Base-by-base conservation (phyloP, 2,113 vertebrate species). In the Brachionichthys hirsutus region DNA sequence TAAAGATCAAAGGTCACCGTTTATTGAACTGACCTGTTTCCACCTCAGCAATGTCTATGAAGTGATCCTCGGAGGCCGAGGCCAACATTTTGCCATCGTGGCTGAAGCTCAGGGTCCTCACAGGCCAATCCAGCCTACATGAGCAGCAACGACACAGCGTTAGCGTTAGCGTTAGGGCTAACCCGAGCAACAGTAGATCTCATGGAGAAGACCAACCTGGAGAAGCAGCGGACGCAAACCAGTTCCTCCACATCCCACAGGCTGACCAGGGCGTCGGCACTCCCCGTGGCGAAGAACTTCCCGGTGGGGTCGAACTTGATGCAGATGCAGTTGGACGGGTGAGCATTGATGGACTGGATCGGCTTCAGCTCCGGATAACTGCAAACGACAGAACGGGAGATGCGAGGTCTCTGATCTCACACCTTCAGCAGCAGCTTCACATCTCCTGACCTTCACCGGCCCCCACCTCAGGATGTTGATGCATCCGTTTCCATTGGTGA, bases 291-390 rank as follows among this genome's bases (percentile, higher is more conserved):
- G 58, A 99, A 99, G 83, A 99, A 98, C 69, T 95, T 98, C 22
- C 97, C 97, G 4, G 88, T 98, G 51, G 97, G 97, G 75, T 99
- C 97, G 0, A 99, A 99, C 87, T 98, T 98, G 87, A 99, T 99
- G 59, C 97, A 99, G 88, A 99, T 99, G 85, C 97, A 99, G 88
- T 99, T 99, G 54, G 97, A 99, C 6, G 97, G 97, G 56, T 99
- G 97, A 19, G 97, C 97, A 0, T 99, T 99, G 89, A 99, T 98
- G 45, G 97, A 99, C 88, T 99, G 97, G 68, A 99, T 96, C 16
- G 95, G 95, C 81, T 99, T 99, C 73, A 99, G 90, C 52, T 99
- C 97, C 0, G 97, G 97, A 50, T 99, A 98, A 81, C 97, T 99
- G 82, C 6, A 3, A 19, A 70, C 12, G 48, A 54, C 51, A 61